These are phyloP conservation scores for Romanogobio albipinnatus DNA, from an alignment of 2,113 vertebrate species.

Conservation along the genomic window DNA sequence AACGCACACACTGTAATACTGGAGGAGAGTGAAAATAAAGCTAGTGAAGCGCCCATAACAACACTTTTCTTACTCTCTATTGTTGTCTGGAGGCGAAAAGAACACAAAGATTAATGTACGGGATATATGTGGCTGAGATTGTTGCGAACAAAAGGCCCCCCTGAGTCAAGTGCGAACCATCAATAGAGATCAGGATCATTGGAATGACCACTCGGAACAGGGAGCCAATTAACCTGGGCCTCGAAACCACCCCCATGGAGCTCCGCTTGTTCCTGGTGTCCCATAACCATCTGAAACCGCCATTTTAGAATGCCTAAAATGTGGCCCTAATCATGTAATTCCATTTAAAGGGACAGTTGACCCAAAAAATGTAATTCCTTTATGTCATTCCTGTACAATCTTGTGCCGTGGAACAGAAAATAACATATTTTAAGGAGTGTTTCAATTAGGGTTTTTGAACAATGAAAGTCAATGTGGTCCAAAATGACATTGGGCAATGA, in stretches of 20 bases:
- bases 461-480: neutral
- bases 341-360: conserved; percentile 20
- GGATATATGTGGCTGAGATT: conserved; percentile 51
- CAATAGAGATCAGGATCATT: conserved; percentile 62
- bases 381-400: neutral
- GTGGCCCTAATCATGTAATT: conserved; percentile 28
- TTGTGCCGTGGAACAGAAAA: neutral
- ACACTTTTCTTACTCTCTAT: conserved; percentile 64
- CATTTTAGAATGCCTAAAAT: neutral
- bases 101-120: conserved; percentile 65
- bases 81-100: conserved; percentile 65
- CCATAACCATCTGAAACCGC: neutral
- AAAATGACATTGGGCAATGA: neutral
- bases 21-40: conserved; percentile 43
- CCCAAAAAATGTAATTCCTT: neutral
- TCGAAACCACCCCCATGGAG: conserved; percentile 19
- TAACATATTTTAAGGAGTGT: neutral
- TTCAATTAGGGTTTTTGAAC: neutral
- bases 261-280: conserved; percentile 30
- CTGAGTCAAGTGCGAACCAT: conserved; percentile 52
- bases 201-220: conserved; percentile 53
- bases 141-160: conserved; percentile 47
- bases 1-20: conserved; percentile 40
- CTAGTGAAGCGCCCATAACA: conserved; percentile 60
- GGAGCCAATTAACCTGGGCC: conserved; percentile 58